A percentile compares a stretch with the other conserved stretches of the same genome.
phyloP scores from a whole-genome alignment of 2,888 invertebrate species.

The Microctonus brassicae region DNA sequence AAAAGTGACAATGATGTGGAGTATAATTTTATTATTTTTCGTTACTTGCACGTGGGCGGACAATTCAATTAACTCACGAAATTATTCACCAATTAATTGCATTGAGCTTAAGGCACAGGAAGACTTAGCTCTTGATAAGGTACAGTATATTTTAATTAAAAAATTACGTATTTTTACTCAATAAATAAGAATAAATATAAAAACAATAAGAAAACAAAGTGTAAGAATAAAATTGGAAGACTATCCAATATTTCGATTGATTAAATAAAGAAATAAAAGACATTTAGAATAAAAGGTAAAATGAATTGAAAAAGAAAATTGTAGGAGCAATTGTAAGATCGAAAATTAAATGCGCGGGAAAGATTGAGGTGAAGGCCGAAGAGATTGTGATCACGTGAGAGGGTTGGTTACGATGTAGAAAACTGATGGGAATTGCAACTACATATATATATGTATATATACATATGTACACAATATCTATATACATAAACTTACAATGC shows the following conservation, averaged over 20 bases:
- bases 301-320: too few species aligned
- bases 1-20: conserved; percentile 51
- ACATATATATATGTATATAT: background rate
- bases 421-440: background rate
- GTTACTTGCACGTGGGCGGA: conserved; percentile 54
- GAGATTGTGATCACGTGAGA: conserved; percentile 3
- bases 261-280: background rate
- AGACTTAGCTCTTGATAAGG: conserved; percentile 56
- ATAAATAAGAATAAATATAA: too few species aligned
- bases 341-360: conserved; percentile 1
- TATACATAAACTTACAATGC: background rate
- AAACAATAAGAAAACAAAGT: too few species aligned
- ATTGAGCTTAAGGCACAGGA: conserved; percentile 54
- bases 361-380: conserved; percentile 1
- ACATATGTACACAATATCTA: too few species aligned
- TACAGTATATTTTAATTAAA: conserved; percentile 29
- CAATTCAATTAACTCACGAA: conserved; percentile 47
- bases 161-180: too few species aligned
- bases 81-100: conserved; percentile 47
- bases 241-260: background rate
- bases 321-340: background rate
- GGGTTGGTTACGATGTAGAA: background rate
- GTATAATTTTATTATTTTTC: conserved; percentile 50
- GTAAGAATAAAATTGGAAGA: too few species aligned
- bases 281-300: too few species aligned